Percentiles rank a stretch among this genome's conserved stretches.
phyloP scores from a whole-genome alignment of 2,113 vertebrate genomes.

The Callipepla californica region DNA sequence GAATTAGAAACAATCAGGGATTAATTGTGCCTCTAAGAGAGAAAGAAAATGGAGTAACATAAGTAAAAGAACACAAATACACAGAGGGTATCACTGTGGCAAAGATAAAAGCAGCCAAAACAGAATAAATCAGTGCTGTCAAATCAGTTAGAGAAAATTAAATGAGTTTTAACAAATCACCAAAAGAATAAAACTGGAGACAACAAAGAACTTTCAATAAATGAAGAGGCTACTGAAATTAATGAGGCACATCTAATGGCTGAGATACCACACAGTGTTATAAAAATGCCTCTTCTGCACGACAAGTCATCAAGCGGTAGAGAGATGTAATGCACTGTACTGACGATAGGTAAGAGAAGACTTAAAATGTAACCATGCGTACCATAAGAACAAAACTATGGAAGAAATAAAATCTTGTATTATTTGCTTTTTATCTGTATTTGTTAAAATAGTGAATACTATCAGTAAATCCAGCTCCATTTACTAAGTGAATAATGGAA shows the following conservation, averaged over 20 bases:
- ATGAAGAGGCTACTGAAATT: constrained; percentile 44
- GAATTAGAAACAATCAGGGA: not conserved
- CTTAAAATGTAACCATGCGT: not conserved
- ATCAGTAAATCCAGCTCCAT: not conserved
- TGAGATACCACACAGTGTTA: constrained; percentile 23
- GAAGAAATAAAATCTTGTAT: not conserved
- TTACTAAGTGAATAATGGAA: not conserved
- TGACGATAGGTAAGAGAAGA: not conserved
- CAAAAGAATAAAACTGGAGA: constrained; percentile 28
- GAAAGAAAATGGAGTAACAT: not conserved
- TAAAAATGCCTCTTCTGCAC: not conserved
- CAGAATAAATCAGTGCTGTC: constrained; percentile 30
- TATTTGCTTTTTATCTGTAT: too few relatives aligned
- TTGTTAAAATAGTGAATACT: not conserved
- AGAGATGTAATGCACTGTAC: not conserved
- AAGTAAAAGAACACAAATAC: not conserved
- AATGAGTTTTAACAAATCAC: constrained; percentile 51
- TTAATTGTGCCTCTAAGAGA: not conserved
- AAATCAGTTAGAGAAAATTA: constrained; percentile 56
- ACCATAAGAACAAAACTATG: not conserved
- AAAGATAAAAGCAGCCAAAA: constrained; percentile 50
- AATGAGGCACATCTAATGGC: constrained; percentile 31
- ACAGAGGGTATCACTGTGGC: not conserved
- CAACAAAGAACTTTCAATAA: constrained; percentile 18
- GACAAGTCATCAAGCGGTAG: not conserved